Conservation (phyloP, 2,888 invertebrate species). For the Iphiclides podalirius region DNA sequence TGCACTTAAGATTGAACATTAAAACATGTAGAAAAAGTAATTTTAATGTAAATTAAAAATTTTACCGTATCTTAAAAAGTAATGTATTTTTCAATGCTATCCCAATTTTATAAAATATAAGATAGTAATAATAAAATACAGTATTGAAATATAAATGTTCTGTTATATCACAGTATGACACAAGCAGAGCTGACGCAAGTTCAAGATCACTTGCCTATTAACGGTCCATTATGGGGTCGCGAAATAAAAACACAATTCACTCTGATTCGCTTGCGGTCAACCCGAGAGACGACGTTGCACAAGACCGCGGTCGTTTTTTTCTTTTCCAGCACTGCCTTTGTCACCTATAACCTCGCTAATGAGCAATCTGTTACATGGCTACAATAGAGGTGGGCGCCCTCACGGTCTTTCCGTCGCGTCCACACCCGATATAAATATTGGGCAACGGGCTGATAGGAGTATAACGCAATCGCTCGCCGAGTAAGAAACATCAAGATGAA, state of each 20-base stretch:
- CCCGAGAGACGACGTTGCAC: slow-evolving; percentile 52
- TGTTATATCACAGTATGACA: slow-evolving; percentile 22
- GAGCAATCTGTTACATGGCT: slow-evolving; percentile 72
- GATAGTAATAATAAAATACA: no score
- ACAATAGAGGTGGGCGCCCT: slow-evolving; percentile 61
- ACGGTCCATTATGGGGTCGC: slow-evolving; percentile 24
- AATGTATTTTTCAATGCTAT: no score
- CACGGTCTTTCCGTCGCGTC: slow-evolving; percentile 65
- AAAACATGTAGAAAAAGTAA: no score
- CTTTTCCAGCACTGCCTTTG: slow-evolving; percentile 66
- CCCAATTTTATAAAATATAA: no score
- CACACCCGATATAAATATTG: slow-evolving; percentile 74
- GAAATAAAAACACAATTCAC: slow-evolving; percentile 52
- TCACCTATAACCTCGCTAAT: slow-evolving; percentile 74
- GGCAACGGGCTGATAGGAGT: slow-evolving; percentile 65
- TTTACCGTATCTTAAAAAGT: no score
- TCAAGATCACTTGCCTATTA: slow-evolving; percentile 35
- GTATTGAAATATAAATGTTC: not conserved
- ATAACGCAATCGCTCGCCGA: slow-evolving; percentile 58
- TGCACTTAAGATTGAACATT: no score
- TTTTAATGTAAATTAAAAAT: no score
- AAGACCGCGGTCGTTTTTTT: slow-evolving; percentile 41
- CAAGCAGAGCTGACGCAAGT: slow-evolving; percentile 25
- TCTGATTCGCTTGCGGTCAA: slow-evolving; percentile 51
- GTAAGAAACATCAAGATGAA: slow-evolving; percentile 62